phyloP scores from a whole-genome alignment of 2,113 vertebrate species.

The Clarias batrachus region DNA sequence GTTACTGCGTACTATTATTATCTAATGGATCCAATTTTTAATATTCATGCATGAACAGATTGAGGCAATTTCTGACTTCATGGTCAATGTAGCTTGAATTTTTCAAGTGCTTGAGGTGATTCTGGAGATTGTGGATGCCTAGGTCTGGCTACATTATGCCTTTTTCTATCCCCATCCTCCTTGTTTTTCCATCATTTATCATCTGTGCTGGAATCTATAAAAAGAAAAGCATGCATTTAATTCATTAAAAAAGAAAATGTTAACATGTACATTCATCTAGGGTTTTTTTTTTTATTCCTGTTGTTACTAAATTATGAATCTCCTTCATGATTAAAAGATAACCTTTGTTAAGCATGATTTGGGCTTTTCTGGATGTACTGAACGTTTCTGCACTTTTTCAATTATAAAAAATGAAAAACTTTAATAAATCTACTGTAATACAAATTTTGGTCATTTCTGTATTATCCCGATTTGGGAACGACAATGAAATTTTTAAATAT shows the following conservation, averaged over 20 bases:
- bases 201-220: neutral
- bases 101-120: conserved; percentile 2
- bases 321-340: neutral
- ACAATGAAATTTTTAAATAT: neutral
- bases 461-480: neutral
- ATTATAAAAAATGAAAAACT: neutral
- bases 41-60: conserved; percentile 21
- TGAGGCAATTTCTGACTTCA: neutral
- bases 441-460: neutral
- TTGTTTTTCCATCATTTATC: too few relatives aligned
- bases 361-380: neutral
- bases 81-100: neutral
- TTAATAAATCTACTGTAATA: neutral
- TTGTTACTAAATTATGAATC: neutral
- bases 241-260: neutral
- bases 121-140: neutral
- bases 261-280: neutral
- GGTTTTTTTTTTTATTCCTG: neutral
- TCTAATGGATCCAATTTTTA: conserved; percentile 2
- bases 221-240: neutral
- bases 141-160: neutral
- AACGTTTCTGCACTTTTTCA: neutral
- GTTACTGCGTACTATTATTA: neutral
- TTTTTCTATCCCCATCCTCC: neutral
- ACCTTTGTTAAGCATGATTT: neutral